Evolutionary conservation across 2,797 vertebrate genomes (phyloP), one percentile per base, ranked within the genome.

Genomic region (Microctenopoma steveboyesi): DNA sequence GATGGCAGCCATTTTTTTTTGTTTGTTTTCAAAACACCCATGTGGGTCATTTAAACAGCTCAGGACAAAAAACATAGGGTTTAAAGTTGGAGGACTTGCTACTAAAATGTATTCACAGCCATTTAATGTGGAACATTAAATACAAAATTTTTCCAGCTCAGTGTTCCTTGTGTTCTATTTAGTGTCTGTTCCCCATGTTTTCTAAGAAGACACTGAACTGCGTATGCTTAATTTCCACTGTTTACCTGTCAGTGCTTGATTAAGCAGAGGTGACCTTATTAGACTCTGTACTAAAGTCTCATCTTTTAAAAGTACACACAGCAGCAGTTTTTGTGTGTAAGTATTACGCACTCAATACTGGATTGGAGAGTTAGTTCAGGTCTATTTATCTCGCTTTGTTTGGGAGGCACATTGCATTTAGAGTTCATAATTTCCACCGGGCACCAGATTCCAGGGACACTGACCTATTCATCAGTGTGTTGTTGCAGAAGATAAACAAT

Each of bases 351-450:
- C 64, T 33, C 30, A 13, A 15, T 53, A 37, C 18, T 43, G n/a
- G 64, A 66, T 7, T 67, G 48, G 48, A 40, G 71, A 27, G 8
- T 58, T 52, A 50, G 33, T 68, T 73, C 42, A 22, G 58, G 15
- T 67, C 68, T 47, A 57, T 81, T 65, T 35, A 55, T 83, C 65
- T 65, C 64, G 68, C 56, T 78, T 79, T 81, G 61, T 72, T 76
- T 70, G 72, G 78, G 69, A 74, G 52, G 40, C n/a, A 50, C 15
- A 28, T 58, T 59, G 52, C 58, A 72, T 74, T 70, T 58, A 46
- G 68, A 61, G 53, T 70, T 72, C 48, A 79, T 74, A 46, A 75
- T 70, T 85, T 52, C 39, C 62, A 35, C 35, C 37, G 64, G 60
- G 48, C 62, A 39, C 49, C 45, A 27, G 43, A 69, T 69, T 65